Evolutionary conservation across 2,797 vertebrate genomes (phyloP), one percentile per base, ranked within the genome.

Genomic region (Nyctibius grandis): DNA sequence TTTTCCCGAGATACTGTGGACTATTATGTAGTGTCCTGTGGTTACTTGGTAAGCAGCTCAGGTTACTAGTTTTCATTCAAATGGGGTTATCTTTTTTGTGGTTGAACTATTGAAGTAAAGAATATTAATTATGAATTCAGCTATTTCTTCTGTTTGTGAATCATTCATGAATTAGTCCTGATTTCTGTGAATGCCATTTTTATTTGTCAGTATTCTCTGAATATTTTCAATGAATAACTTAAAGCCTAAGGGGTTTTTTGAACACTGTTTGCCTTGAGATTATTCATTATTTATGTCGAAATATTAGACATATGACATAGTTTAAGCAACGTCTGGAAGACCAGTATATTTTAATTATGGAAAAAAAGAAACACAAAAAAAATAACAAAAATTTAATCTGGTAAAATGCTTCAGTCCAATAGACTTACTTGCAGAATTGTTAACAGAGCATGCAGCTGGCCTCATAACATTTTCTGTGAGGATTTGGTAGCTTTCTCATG

Each of bases 71-170:
- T 91, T 91, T 91, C 65, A 87, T 96, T 78, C 40, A 67, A 57
- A 50, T 56, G 61, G 19, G n/a, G 7, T n/a, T 75, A 2, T n/a
- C n/a, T 74, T 48, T 85, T 74, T 82, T 76, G 28, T 53, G 19
- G 36, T 65, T 85, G 36, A 90, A 79, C 57, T 79, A 50, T 4
- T 84, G 68, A 90, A 83, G 59, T 56, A 79, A 81, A 92, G 56
- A 95, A 74, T 89, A 96, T 85, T 94, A 91, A 92, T 93, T 91
- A 83, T 86, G 53, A 76, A 94, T 93, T 95, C 68, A 3, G 0
- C 28, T 85, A 36, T 88, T 93, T 87, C 48, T 91, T 93, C 77
- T 94, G 21, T 81, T 88, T 91, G 40, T 96, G 91, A 94, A 92
- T 91, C 85, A 91, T 88, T 88, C 70, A 91, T 93, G 59, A 93